phyloP scores from a whole-genome alignment of 2,888 invertebrate genomes.

The Pandemis heparana region DNA sequence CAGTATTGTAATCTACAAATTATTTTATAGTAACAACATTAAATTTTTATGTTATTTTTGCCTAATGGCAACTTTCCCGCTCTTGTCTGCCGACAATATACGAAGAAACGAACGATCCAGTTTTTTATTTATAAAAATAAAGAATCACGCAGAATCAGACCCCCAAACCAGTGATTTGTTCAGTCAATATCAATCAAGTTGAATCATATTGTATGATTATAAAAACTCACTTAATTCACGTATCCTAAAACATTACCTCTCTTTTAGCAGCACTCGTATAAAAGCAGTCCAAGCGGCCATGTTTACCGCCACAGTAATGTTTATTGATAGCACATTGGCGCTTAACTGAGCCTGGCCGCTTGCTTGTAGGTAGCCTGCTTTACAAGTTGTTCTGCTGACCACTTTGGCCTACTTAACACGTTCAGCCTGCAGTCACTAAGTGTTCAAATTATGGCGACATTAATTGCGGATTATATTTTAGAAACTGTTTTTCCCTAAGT shows the following conservation, averaged over 20 bases:
- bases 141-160: too few species aligned
- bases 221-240: background rate
- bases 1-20: too few species aligned
- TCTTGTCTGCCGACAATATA: too few species aligned
- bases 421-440: slow-evolving; percentile 17
- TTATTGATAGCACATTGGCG: slow-evolving; percentile 32
- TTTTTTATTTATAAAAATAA: too few species aligned
- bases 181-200: background rate
- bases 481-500: background rate
- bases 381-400: slow-evolving; percentile 55
- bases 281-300: slow-evolving; percentile 4
- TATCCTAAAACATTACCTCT: background rate
- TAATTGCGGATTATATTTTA: background rate
- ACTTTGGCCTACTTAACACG: slow-evolving; percentile 47
- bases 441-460: background rate
- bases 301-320: slow-evolving; percentile 19
- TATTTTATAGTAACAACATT: too few species aligned
- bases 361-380: slow-evolving; percentile 50
- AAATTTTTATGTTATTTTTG: too few species aligned
- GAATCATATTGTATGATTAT: background rate
- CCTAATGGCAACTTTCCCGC: too few species aligned
- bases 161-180: too few species aligned
- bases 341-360: slow-evolving; percentile 39
- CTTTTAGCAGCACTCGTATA: background rate
- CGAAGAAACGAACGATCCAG: too few species aligned